Conservation (phyloP, 1,140 invertebrate species). For the Teleopsis dalmanni region DNA sequence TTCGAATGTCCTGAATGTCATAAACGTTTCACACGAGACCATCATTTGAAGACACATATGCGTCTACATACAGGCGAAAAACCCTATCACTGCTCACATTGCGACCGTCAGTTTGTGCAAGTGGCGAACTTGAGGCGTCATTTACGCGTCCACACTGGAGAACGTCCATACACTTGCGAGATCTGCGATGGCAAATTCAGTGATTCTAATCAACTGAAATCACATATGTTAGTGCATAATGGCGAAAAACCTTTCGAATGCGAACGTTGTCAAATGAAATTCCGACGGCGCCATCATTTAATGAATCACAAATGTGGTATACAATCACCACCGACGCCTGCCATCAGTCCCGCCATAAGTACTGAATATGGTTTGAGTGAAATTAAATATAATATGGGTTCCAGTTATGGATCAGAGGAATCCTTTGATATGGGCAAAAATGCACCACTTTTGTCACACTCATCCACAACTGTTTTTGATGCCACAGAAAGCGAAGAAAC, state of each 20-base stretch:
- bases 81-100: conserved; percentile 85
- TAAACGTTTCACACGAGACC: conserved; percentile 92
- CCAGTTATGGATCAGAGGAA: conserved; percentile 35
- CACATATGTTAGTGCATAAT: conserved; percentile 80
- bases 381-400: conserved; percentile 29
- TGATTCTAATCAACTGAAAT: conserved; percentile 89
- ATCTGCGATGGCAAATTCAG: conserved; percentile 85
- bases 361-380: conserved; percentile 27
- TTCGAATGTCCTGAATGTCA: conserved; percentile 92
- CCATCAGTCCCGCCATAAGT: conserved; percentile 28
- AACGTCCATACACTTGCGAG: conserved; percentile 87
- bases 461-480: conserved; percentile 9
- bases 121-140: conserved; percentile 90
- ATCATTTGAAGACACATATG: conserved; percentile 90
- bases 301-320: conserved; percentile 75
- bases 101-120: conserved; percentile 87
- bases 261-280: conserved; percentile 64
- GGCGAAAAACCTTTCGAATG: conserved; percentile 84
- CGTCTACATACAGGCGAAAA: conserved; percentile 88
- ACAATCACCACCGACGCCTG: conserved; percentile 35
- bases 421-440: conserved; percentile 25
- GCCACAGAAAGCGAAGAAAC: conserved; percentile 28
- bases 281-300: conserved; percentile 74
- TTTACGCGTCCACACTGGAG: conserved; percentile 89
- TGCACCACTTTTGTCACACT: conserved; percentile 13